phyloP scores from a whole-genome alignment of 2,113 vertebrate genomes.

The Cranoglanis bouderius region DNA sequence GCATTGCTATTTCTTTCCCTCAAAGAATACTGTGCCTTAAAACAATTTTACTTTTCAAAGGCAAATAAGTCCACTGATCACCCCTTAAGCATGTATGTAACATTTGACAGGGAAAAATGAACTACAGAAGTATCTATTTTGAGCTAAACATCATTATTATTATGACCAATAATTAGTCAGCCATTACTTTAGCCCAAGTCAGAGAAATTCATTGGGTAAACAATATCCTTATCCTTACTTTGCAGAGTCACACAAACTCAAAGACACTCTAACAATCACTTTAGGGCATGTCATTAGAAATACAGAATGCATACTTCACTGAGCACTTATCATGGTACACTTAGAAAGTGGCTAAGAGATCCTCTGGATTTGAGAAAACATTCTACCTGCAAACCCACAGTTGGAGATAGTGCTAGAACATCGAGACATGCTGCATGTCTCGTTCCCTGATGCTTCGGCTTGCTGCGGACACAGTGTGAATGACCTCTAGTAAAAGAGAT shows the following conservation, averaged over 20 bases:
- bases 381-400: slow-evolving; percentile 29
- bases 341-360: slow-evolving; percentile 20
- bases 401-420: slow-evolving; percentile 51
- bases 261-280: slow-evolving; percentile 37
- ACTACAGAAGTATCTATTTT: slow-evolving; percentile 16
- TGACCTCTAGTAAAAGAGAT: slow-evolving; percentile 40
- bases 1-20: neutral
- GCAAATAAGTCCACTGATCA: neutral
- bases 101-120: neutral
- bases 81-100: neutral
- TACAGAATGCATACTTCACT: slow-evolving; percentile 17
- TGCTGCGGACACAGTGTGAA: slow-evolving; percentile 71
- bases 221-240: neutral
- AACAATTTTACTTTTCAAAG: neutral
- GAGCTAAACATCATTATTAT: slow-evolving; percentile 1
- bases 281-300: slow-evolving; percentile 32
- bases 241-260: slow-evolving; percentile 18
- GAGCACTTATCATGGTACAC: slow-evolving; percentile 18
- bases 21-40: neutral
- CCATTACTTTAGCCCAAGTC: slow-evolving; percentile 29
- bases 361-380: slow-evolving; percentile 24
- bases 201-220: slow-evolving; percentile 23
- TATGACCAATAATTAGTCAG: slow-evolving; percentile 10
- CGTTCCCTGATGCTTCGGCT: slow-evolving; percentile 72
- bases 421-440: slow-evolving; percentile 60